These are phyloP conservation scores for Cyprinella venusta DNA, from an alignment of 2,797 vertebrate species.

Conservation along the genomic window DNA sequence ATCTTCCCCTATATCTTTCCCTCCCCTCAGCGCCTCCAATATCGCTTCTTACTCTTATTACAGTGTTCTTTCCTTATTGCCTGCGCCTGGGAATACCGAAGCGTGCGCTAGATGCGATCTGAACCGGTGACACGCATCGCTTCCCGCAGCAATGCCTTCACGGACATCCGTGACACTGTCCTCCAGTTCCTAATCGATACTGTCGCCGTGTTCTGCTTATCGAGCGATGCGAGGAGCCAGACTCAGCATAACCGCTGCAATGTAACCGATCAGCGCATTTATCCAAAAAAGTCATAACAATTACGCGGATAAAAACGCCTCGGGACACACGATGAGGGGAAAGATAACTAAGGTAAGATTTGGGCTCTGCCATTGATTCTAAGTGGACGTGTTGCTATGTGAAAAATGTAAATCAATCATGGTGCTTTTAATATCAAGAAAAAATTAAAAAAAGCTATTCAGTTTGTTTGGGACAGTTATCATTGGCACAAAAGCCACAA, in stretches of 20 bases:
- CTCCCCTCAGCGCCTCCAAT: conserved; percentile 46
- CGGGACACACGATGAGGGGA: conserved; percentile 56
- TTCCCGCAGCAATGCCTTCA: conserved; percentile 37
- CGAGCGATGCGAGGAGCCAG: conserved; percentile 25
- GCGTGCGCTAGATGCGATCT: conserved; percentile 7
- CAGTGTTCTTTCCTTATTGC: conserved; percentile 45
- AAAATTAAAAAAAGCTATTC: neutral
- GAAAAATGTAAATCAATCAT: conserved; percentile 20
- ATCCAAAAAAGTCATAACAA: conserved; percentile 44
- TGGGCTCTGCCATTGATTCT: conserved; percentile 2
- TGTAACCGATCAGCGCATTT: conserved; percentile 35
- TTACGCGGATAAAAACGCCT: conserved; percentile 37
- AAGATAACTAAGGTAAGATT: conserved; percentile 71
- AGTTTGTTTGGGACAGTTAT: conserved; percentile 27
- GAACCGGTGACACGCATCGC: conserved; percentile 19
- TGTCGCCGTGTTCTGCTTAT: conserved; percentile 49
- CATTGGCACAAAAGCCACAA: neutral
- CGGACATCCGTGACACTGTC: conserved; percentile 65
- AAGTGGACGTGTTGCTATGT: conserved; percentile 24
- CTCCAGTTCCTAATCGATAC: conserved; percentile 56
- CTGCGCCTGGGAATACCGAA: conserved; percentile 46
- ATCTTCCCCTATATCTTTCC: conserved; percentile 59
- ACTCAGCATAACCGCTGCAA: conserved; percentile 33
- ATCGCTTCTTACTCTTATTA: conserved; percentile 52
- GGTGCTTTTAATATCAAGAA: neutral